Evolutionary conservation across 2,113 vertebrate species (phyloP).

Genomic region (Apistogramma diplotaenia): DNA sequence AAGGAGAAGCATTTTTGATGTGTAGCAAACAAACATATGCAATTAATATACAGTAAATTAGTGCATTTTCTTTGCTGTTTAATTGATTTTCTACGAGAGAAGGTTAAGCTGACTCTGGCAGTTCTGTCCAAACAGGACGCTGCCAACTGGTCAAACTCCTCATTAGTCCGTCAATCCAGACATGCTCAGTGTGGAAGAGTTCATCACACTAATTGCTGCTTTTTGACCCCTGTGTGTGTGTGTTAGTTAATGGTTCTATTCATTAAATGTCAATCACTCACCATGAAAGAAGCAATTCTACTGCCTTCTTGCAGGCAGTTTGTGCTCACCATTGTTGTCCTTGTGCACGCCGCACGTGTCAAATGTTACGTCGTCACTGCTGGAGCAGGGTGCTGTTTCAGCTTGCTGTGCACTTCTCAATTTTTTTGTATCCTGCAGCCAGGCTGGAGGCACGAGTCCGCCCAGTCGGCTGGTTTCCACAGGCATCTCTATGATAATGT

Average conservation of each 20-base stretch:
- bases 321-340: not conserved
- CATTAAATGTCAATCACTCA: slow-evolving; percentile 40
- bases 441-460: not conserved
- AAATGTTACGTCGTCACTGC: not conserved
- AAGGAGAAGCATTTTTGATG: not conserved
- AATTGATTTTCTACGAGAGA: not conserved
- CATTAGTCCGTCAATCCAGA: slow-evolving; percentile 48
- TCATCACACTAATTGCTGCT: slow-evolving; percentile 56
- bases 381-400: not conserved
- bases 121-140: slow-evolving; percentile 12
- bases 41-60: not conserved
- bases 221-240: slow-evolving; percentile 49
- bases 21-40: not conserved
- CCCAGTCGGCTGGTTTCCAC: not conserved
- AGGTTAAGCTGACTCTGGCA: not conserved
- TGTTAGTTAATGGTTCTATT: slow-evolving; percentile 53
- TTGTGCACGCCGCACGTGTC: not conserved
- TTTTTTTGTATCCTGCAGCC: not conserved
- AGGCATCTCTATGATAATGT: not conserved
- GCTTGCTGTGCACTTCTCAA: not conserved
- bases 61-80: not conserved
- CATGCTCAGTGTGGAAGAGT: slow-evolving; percentile 35
- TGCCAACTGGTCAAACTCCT: slow-evolving; percentile 22
- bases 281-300: not conserved
- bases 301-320: not conserved